Conservation (phyloP, 2,888 invertebrate genomes). For the Plagodis dolabraria region DNA sequence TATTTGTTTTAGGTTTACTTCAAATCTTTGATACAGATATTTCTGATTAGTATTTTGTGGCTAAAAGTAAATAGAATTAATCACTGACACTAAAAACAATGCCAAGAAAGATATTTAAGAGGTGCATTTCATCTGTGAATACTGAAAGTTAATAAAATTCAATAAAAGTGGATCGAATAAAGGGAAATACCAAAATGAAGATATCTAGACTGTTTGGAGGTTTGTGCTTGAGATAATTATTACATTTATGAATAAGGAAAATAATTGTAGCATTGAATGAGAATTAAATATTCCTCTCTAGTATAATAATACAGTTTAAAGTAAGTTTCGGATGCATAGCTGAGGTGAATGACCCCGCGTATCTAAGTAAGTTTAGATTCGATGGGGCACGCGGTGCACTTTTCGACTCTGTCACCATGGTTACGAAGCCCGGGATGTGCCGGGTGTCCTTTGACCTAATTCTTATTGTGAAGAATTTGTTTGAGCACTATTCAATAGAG, state of each 20-base stretch:
- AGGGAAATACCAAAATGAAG: not conserved
- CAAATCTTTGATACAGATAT: too few relatives aligned
- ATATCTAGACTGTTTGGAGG: not conserved
- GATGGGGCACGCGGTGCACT: constrained; percentile 49
- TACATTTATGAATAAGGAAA: too few relatives aligned
- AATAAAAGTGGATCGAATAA: not conserved
- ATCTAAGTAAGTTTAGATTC: constrained; percentile 45
- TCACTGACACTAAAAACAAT: not conserved
- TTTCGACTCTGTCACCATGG: constrained; percentile 45
- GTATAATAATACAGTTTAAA: not conserved
- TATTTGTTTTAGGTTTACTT: not conserved
- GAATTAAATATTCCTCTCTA: too few relatives aligned
- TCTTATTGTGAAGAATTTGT: not conserved
- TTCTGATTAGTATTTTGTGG: too few relatives aligned
- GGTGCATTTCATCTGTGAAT: not conserved
- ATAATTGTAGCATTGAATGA: too few relatives aligned
- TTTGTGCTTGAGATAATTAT: not conserved
- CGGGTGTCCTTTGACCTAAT: constrained; percentile 3
- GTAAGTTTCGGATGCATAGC: constrained; percentile 41
- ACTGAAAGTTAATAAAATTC: not conserved
- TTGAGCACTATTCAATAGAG: too few relatives aligned
- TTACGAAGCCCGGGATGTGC: constrained; percentile 30
- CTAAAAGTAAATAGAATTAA: too few relatives aligned
- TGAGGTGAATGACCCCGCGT: constrained; percentile 56
- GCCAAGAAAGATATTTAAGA: not conserved